Conservation (phyloP, 2,113 vertebrate genomes). For the Microcebus jonahi region DNA sequence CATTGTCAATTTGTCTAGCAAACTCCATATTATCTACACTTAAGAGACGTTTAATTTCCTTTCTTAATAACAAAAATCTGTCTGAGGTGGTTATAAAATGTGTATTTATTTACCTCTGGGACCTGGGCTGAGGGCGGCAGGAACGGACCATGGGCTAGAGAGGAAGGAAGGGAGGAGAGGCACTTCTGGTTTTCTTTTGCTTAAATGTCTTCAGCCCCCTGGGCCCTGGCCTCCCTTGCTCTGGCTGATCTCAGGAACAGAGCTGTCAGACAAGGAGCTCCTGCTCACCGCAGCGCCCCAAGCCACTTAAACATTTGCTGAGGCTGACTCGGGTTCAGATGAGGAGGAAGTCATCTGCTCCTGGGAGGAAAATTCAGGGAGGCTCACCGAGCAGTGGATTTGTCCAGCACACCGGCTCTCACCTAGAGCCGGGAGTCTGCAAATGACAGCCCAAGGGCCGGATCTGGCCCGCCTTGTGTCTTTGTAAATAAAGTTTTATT, state of each 20-base stretch:
- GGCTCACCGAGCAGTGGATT: background rate
- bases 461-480: background rate
- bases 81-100: conserved; percentile 68
- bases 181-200: conserved; percentile 64
- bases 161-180: conserved; percentile 39
- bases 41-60: conserved; percentile 80
- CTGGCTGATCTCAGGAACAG: conserved; percentile 77
- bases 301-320: background rate
- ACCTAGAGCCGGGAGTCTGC: background rate
- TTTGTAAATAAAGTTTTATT: background rate
- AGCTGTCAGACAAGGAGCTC: conserved; percentile 60
- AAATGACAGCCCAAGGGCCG: fast-evolving
- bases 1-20: conserved; percentile 69
- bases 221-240: conserved; percentile 60
- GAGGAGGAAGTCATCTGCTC: background rate
- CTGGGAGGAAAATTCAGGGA: background rate
- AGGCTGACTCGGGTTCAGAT: background rate
- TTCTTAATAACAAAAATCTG: conserved; percentile 76
- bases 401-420: background rate
- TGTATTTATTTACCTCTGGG: conserved; percentile 73
- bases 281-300: background rate
- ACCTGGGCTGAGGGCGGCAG: conserved; percentile 52
- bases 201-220: conserved; percentile 33
- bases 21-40: conserved; percentile 70
- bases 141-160: background rate